Evolutionary conservation across 92 coral and sea anemone species (phyloP).

Genomic region (Palythoa grandiflora): DNA sequence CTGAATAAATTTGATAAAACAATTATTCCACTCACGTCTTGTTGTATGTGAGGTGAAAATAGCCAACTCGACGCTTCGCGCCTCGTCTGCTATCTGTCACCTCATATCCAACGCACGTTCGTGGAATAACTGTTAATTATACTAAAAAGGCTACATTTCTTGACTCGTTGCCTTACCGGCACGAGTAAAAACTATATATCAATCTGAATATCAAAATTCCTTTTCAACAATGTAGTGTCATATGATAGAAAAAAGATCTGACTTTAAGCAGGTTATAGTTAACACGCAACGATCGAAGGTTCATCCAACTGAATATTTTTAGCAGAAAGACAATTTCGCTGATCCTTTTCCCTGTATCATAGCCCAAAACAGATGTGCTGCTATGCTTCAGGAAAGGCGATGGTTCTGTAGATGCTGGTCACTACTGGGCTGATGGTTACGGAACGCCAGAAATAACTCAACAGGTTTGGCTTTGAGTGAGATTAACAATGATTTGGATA

Average conservation of each 20-base stretch:
- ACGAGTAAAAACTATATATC: no score
- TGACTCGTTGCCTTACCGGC: neutral
- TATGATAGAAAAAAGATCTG: no score
- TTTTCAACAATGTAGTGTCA: no score
- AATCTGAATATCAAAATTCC: no score
- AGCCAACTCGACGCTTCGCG: no score
- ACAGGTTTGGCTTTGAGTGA: neutral
- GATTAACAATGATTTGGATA: neutral
- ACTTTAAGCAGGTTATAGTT: neutral
- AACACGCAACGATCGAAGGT: neutral
- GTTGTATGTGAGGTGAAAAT: no score
- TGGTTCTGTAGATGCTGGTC: slow-evolving; percentile 2
- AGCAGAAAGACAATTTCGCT: neutral
- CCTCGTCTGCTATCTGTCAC: no score
- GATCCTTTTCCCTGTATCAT: neutral
- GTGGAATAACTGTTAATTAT: no score
- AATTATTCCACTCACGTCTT: no score
- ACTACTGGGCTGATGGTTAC: slow-evolving; percentile 8
- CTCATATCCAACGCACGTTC: no score
- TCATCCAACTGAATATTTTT: neutral
- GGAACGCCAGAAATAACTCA: neutral
- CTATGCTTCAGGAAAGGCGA: neutral
- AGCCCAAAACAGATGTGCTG: slow-evolving; percentile 23
- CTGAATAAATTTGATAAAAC: no score
- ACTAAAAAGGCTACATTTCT: neutral